These are phyloP conservation scores for Probaryconus sp. DNA, from an alignment of 1,140 invertebrate genomes.

Conservation along the genomic window DNA sequence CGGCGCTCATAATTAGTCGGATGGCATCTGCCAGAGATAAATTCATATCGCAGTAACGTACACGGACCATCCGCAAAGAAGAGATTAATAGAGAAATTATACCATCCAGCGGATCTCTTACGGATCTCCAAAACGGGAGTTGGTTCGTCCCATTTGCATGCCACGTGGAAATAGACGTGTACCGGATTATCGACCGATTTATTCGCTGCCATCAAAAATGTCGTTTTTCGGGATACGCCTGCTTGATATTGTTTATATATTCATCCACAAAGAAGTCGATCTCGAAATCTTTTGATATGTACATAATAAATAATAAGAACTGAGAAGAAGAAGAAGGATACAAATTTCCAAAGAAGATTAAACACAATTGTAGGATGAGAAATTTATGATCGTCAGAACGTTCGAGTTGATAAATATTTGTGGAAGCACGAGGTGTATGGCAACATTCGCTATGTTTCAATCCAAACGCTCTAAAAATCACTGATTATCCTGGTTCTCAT, in stretches of 20 bases:
- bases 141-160: conserved; percentile 67
- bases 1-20: conserved; percentile 49
- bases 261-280: no score
- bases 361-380: no score
- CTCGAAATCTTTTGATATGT: no score
- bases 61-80: conserved; percentile 51
- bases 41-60: conserved; percentile 48
- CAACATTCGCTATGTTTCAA: no score
- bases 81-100: conserved; percentile 76
- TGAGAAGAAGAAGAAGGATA: no score
- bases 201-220: conserved; percentile 51
- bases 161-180: conserved; percentile 66
- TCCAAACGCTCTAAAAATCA: conserved; percentile 37
- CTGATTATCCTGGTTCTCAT: conserved; percentile 51
- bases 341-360: no score
- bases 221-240: conserved; percentile 35
- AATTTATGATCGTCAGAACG: no score
- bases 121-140: conserved; percentile 63
- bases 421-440: no score
- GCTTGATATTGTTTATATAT: conserved; percentile 1
- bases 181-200: conserved; percentile 66
- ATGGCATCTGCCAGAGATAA: conserved; percentile 50
- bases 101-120: conserved; percentile 65
- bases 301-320: no score
- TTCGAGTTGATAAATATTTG: no score